These are phyloP conservation scores for Ectemnius cavifrons DNA, from an alignment of 2,888 invertebrate species.

Conservation along the genomic window DNA sequence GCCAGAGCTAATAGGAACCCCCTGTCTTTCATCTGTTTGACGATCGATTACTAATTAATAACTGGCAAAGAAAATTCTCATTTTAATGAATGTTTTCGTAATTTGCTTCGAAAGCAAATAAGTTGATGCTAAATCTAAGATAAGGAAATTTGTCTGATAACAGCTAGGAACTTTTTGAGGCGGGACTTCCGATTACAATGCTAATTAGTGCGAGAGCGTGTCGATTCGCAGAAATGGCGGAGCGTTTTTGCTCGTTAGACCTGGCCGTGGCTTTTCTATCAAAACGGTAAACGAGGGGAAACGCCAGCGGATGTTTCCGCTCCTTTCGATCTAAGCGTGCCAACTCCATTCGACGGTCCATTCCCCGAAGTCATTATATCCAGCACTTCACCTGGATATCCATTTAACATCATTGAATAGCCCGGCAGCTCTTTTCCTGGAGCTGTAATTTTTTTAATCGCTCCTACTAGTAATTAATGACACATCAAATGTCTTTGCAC, in stretches of 20 bases:
- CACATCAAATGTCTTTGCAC: no score
- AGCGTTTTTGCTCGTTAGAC: conserved; percentile 32
- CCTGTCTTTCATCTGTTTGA: no score
- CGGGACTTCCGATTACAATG: neutral
- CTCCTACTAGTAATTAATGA: no score
- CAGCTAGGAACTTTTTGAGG: conserved; percentile 15
- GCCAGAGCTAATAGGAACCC: conserved; percentile 13
- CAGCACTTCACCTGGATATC: conserved; percentile 41
- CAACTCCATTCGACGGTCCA: conserved; percentile 36
- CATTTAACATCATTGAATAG: conserved; percentile 40
- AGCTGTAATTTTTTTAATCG: no score
- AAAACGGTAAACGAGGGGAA: conserved; percentile 16
- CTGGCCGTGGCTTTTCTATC: conserved; percentile 23
- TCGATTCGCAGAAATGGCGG: conserved; percentile 12
- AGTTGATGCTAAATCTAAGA: no score
- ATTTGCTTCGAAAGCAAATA: no score
- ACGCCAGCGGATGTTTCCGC: conserved; percentile 29
- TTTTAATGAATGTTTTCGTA: no score
- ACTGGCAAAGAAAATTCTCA: no score
- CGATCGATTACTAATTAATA: no score
- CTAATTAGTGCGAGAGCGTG: conserved; percentile 16
- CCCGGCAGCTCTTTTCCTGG: no score
- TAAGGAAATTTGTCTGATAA: no score
- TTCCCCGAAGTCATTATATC: conserved; percentile 62
- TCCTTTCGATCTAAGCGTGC: conserved; percentile 36